Evolutionary conservation across 2,797 vertebrate genomes (phyloP).

Genomic region (Moxostoma hubbsi): DNA sequence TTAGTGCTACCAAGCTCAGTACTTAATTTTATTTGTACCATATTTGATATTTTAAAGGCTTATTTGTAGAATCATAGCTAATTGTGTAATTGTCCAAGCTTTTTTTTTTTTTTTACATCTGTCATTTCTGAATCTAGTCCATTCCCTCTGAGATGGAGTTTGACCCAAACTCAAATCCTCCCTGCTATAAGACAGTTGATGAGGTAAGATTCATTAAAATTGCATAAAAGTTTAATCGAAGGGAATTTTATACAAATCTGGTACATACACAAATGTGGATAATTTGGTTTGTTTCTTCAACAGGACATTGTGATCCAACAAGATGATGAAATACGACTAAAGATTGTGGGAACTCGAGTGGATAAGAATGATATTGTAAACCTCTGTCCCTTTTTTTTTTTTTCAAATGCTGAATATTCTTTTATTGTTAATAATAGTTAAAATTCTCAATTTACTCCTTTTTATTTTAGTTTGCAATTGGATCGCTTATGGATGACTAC

Average conservation of each 20-base stretch:
- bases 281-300: constrained; percentile 24
- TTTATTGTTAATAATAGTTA: neutral
- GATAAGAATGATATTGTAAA: constrained; percentile 95
- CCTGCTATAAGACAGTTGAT: constrained; percentile 93
- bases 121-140: constrained; percentile 76
- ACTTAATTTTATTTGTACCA: neutral
- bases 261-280: neutral
- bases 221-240: neutral
- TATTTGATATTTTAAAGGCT: neutral
- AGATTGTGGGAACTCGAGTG: constrained; percentile 93
- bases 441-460: neutral
- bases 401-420: neutral
- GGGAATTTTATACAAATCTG: no score
- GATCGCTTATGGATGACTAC: constrained; percentile 95
- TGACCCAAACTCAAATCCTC: constrained; percentile 94
- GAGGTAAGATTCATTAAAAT: constrained; percentile 78
- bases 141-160: constrained; percentile 97
- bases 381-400: constrained; percentile 49
- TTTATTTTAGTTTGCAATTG: constrained; percentile 90
- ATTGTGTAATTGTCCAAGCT: neutral
- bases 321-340: constrained; percentile 92
- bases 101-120: neutral
- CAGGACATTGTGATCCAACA: constrained; percentile 95
- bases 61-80: neutral
- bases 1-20: neutral